Percentiles rank a stretch among this genome's conserved stretches.
These are phyloP conservation scores for Pachyrhynchus sulphureomaculatus DNA, from an alignment of 1,140 invertebrate genomes.

Conservation along the genomic window DNA sequence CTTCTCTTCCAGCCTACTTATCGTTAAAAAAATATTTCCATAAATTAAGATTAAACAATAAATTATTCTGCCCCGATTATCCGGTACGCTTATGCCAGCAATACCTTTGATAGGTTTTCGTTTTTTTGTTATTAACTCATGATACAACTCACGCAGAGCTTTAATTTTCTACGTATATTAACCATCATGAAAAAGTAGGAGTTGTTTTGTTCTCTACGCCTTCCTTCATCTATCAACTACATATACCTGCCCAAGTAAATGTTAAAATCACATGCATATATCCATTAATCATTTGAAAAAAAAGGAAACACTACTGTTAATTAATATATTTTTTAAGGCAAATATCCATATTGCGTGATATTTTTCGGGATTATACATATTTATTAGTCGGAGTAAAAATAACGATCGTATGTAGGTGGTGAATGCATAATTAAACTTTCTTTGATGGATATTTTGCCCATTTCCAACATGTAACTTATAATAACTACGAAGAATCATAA, in stretches of 20 bases:
- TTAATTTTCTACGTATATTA: slow-evolving; percentile 41
- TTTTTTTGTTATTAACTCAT: slow-evolving; percentile 34
- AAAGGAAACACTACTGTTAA: slow-evolving; percentile 28
- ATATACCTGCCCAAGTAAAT: slow-evolving; percentile 28
- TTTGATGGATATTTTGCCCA: no score
- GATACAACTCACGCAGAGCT: slow-evolving; percentile 37
- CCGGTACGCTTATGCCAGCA: slow-evolving; percentile 24
- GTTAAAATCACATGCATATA: slow-evolving; percentile 33
- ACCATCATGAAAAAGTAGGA: slow-evolving; percentile 36
- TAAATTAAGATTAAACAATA: no score
- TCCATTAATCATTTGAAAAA: slow-evolving; percentile 34
- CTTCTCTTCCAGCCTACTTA: no score
- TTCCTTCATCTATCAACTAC: slow-evolving; percentile 36
- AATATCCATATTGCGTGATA: slow-evolving; percentile 27
- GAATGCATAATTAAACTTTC: background rate
- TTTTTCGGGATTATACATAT: slow-evolving; percentile 21
- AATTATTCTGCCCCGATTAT: no score
- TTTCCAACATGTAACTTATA: no score
- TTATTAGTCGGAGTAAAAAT: slow-evolving; percentile 13
- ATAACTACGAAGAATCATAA: no score
- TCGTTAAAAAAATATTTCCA: no score
- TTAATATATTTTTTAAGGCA: slow-evolving; percentile 31
- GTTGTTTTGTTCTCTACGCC: slow-evolving; percentile 39
- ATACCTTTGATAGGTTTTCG: slow-evolving; percentile 27
- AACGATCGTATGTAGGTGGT: background rate